Evolutionary conservation across 2,113 vertebrate genomes (phyloP).

Genomic region (Oxyura jamaicensis): DNA sequence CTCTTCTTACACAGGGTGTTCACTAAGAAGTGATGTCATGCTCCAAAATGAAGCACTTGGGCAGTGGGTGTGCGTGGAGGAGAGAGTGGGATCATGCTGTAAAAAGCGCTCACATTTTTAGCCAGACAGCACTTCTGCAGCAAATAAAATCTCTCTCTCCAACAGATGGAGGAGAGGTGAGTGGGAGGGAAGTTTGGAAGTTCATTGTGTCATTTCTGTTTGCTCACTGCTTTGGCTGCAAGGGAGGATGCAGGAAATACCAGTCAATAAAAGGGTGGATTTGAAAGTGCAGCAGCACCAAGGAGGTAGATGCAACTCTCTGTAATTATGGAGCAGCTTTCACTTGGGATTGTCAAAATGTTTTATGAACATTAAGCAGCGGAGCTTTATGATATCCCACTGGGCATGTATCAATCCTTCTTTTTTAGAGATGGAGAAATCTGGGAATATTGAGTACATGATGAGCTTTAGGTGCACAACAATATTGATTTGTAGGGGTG

Average conservation of each 20-base stretch:
- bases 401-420: background rate
- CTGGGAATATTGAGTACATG: background rate
- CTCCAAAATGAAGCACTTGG: conserved; percentile 47
- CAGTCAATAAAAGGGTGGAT: background rate
- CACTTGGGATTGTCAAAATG: background rate
- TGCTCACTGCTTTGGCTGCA: conserved; percentile 16
- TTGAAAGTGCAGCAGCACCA: background rate
- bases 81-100: conserved; percentile 54
- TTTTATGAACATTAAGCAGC: background rate
- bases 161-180: conserved; percentile 59
- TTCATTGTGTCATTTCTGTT: conserved; percentile 33
- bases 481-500: background rate
- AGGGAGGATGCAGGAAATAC: background rate
- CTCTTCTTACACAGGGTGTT: background rate
- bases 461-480: background rate
- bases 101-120: conserved; percentile 68
- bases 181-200: conserved; percentile 66
- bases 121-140: conserved; percentile 56
- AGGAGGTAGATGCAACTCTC: background rate
- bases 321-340: background rate
- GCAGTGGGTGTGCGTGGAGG: conserved; percentile 66
- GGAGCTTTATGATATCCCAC: background rate
- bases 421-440: background rate
- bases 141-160: conserved; percentile 56
- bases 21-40: conserved; percentile 26